Evolutionary conservation across 2,888 invertebrate genomes (phyloP).

Genomic region (Cordylochernes scorpioides): DNA sequence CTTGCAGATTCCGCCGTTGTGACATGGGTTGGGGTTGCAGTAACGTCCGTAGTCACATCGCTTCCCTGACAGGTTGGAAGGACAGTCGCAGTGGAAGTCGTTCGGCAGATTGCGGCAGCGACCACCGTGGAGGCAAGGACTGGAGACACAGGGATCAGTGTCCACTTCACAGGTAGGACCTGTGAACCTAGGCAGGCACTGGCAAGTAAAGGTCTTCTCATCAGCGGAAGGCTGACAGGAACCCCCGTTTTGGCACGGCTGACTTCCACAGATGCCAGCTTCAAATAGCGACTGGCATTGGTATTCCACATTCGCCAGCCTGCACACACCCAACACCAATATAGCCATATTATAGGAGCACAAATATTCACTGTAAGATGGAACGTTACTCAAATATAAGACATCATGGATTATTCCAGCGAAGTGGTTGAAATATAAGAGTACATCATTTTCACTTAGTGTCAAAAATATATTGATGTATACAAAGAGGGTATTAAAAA

Average conservation of each 20-base stretch:
- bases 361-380: too few relatives aligned
- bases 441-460: too few relatives aligned
- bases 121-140: conserved; percentile 53
- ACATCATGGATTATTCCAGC: too few relatives aligned
- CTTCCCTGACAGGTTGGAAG: conserved; percentile 44
- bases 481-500: too few relatives aligned
- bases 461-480: too few relatives aligned
- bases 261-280: conserved; percentile 41
- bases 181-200: conserved; percentile 45
- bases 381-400: too few relatives aligned
- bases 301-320: conserved; percentile 39
- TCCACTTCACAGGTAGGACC: conserved; percentile 61
- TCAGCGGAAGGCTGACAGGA: conserved; percentile 28
- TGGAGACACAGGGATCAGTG: conserved; percentile 54
- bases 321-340: too few relatives aligned
- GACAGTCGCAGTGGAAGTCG: conserved; percentile 46
- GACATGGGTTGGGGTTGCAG: conserved; percentile 56
- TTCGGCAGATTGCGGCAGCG: conserved; percentile 28
- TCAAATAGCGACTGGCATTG: conserved; percentile 25
- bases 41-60: conserved; percentile 68
- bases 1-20: conserved; percentile 58
- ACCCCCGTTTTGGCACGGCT: conserved; percentile 49
- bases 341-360: too few relatives aligned
- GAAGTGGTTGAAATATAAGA: too few relatives aligned
- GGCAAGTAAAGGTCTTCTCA: conserved; percentile 37